These are phyloP conservation scores for Eupeodes latifasciatus DNA, from an alignment of 2,888 invertebrate genomes.

Conservation along the genomic window DNA sequence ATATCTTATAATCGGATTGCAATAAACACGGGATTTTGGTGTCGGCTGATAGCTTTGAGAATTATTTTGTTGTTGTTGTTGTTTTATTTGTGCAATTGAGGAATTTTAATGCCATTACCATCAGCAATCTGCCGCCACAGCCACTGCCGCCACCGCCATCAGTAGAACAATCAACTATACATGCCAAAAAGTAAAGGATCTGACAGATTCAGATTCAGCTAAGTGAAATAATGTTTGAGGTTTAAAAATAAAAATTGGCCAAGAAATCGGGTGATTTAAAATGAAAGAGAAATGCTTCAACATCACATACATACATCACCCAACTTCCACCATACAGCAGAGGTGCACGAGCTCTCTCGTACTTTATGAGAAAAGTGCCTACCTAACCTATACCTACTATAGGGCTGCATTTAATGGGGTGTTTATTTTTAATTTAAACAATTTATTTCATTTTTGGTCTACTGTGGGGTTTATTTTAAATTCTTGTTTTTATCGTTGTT, in stretches of 20 bases:
- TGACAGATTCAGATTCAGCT: conserved; percentile 42
- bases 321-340: background rate
- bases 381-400: background rate
- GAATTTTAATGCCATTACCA: conserved; percentile 57
- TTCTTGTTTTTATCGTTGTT: conserved; percentile 4
- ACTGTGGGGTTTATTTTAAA: too few species aligned
- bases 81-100: conserved; percentile 46
- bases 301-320: background rate
- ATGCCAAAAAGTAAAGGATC: conserved; percentile 26
- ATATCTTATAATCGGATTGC: conserved; percentile 68
- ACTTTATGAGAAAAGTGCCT: background rate
- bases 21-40: conserved; percentile 58
- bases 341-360: background rate
- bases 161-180: background rate
- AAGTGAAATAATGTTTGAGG: conserved; percentile 64
- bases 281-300: conserved; percentile 39
- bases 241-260: conserved; percentile 70
- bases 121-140: conserved; percentile 43
- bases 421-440: conserved; percentile 63
- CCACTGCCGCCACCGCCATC: background rate
- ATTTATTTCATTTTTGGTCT: conserved; percentile 13
- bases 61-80: conserved; percentile 25
- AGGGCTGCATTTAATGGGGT: conserved; percentile 39
- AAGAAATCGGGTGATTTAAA: conserved; percentile 40
- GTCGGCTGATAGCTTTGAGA: conserved; percentile 50